A percentile compares a stretch with the other conserved stretches of the same genome.
Evolutionary conservation across 1,140 invertebrate species (phyloP).

Genomic region (Zaprionus camerounensis): DNA sequence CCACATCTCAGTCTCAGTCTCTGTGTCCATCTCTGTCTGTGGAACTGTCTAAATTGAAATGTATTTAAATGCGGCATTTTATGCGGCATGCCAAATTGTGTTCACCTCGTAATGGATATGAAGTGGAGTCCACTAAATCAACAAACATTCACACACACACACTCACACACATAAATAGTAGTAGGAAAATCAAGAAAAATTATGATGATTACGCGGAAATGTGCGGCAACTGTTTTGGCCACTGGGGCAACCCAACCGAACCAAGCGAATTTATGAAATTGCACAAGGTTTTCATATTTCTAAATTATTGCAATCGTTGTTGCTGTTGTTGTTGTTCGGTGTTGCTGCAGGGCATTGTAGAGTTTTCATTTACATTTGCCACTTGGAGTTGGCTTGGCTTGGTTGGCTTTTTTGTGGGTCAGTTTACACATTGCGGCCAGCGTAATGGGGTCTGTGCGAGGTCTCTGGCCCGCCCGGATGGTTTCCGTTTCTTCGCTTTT

Average conservation of each 20-base stretch:
- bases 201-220: slow-evolving; percentile 81
- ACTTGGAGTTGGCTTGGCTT: slow-evolving; percentile 2
- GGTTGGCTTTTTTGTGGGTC: slow-evolving; percentile 66
- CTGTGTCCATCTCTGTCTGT: background rate
- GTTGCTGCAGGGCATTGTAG: slow-evolving; percentile 61
- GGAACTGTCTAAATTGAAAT: slow-evolving; percentile 72
- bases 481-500: background rate
- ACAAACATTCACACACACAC: slow-evolving; percentile 35
- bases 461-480: slow-evolving; percentile 34
- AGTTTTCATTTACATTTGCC: slow-evolving; percentile 55
- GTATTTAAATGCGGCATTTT: slow-evolving; percentile 72
- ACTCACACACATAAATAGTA: slow-evolving; percentile 39
- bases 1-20: background rate
- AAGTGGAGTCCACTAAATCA: slow-evolving; percentile 55
- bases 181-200: slow-evolving; percentile 65
- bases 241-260: slow-evolving; percentile 45
- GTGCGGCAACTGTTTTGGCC: slow-evolving; percentile 73
- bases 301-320: slow-evolving; percentile 60
- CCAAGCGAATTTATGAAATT: slow-evolving; percentile 68
- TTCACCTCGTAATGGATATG: slow-evolving; percentile 29
- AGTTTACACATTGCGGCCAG: slow-evolving; percentile 60
- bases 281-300: slow-evolving; percentile 73
- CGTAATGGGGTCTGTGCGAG: slow-evolving; percentile 19
- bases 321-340: slow-evolving; percentile 1
- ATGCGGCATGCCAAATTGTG: slow-evolving; percentile 60